Conservation (phyloP, 2,888 invertebrate genomes). For the Plutella xylostella region DNA sequence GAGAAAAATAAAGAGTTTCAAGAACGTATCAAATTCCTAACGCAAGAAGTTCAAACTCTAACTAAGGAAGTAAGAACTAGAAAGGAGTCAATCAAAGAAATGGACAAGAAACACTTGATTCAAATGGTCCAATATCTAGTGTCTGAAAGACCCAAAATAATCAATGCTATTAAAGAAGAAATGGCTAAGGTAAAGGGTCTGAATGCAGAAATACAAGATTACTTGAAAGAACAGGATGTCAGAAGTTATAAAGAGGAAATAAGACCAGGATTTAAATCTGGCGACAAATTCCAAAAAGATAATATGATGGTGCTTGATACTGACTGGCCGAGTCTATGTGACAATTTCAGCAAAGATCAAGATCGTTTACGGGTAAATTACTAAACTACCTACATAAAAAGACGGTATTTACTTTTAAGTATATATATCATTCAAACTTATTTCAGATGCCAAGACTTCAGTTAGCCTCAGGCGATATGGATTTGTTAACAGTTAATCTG, state of each 20-base stretch:
- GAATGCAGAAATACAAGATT: slow-evolving; percentile 16
- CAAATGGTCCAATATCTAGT: slow-evolving; percentile 39
- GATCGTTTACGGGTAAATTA: neutral
- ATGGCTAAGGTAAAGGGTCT: slow-evolving; percentile 18
- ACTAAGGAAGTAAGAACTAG: slow-evolving; percentile 28
- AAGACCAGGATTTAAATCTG: neutral
- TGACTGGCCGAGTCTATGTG: slow-evolving; percentile 18
- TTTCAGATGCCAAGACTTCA: slow-evolving; percentile 46
- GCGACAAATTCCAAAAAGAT: slow-evolving; percentile 13
- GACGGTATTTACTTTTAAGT: neutral
- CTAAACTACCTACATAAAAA: neutral
- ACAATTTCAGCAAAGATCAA: neutral
- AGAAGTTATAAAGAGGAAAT: neutral
- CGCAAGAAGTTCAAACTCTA: slow-evolving; percentile 26
- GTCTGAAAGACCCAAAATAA: slow-evolving; percentile 29
- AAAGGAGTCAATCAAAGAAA: slow-evolving; percentile 21
- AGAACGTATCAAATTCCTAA: slow-evolving; percentile 25
- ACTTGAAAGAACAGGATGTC: slow-evolving; percentile 9
- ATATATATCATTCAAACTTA: slow-evolving; percentile 9
- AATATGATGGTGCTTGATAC: slow-evolving; percentile 16
- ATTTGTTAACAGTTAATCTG: slow-evolving; percentile 34
- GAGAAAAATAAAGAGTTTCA: slow-evolving; percentile 25
- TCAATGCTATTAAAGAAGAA: slow-evolving; percentile 26
- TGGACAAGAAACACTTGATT: slow-evolving; percentile 32
- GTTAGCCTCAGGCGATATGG: slow-evolving; percentile 31